Conservation (phyloP, 2,888 invertebrate species). For the Xiphydria camelus region DNA sequence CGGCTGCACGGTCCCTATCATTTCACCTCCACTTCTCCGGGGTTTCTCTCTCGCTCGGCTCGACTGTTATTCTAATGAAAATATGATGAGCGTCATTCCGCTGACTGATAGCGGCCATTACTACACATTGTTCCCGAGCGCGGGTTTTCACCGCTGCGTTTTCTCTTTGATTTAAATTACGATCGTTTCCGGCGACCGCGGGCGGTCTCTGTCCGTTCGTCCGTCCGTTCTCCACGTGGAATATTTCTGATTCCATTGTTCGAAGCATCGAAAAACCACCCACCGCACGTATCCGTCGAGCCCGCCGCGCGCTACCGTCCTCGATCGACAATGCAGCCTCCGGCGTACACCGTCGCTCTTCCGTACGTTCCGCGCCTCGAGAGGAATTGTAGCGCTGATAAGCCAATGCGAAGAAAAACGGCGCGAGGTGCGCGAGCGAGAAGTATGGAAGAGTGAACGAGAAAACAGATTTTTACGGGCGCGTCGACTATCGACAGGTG, state of each 20-base stretch:
- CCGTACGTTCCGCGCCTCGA: not conserved
- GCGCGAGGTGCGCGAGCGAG: not conserved
- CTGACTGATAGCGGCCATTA: slow-evolving; percentile 37
- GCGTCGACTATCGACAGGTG: too few species aligned
- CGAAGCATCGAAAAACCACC: slow-evolving; percentile 7
- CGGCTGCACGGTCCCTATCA: too few species aligned
- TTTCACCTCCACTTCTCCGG: too few species aligned
- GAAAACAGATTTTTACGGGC: slow-evolving; percentile 3
- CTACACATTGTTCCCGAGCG: slow-evolving; percentile 31
- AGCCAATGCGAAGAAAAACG: too few species aligned
- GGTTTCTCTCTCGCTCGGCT: too few species aligned
- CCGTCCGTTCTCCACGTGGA: too few species aligned
- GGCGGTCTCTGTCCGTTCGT: not conserved
- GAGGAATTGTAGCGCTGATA: too few species aligned
- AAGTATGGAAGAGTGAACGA: not conserved
- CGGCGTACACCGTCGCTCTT: not conserved
- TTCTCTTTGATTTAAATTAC: slow-evolving; percentile 36
- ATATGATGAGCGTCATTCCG: slow-evolving; percentile 39
- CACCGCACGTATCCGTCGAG: slow-evolving; percentile 3
- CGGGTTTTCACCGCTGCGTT: slow-evolving; percentile 13
- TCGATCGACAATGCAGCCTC: not conserved
- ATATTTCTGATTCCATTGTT: slow-evolving; percentile 17
- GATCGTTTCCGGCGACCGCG: slow-evolving; percentile 21
- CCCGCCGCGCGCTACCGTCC: too few species aligned
- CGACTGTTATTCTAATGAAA: slow-evolving; percentile 37